Evolutionary conservation across 1,140 invertebrate genomes (phyloP).

Genomic region (Wasmannia auropunctata): DNA sequence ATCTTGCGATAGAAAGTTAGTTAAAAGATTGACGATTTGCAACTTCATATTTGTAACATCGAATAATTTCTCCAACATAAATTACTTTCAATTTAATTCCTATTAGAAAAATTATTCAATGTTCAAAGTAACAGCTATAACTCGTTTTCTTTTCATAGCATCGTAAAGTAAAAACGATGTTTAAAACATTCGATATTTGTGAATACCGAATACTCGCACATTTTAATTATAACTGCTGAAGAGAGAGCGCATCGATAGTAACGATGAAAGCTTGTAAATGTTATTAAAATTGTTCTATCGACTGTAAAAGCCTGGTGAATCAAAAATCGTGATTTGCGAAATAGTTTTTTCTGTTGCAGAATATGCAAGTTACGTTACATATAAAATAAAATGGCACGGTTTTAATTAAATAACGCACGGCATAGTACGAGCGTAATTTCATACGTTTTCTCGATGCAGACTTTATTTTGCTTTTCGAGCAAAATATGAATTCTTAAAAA

Average conservation of each 20-base stretch:
- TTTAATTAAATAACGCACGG: slow-evolving; percentile 3
- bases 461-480: not conserved
- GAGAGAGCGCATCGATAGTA: not conserved
- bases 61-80: not conserved
- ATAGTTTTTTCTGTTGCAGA: not conserved
- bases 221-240: not conserved
- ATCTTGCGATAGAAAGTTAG: not conserved
- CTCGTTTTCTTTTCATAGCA: no score
- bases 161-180: no score
- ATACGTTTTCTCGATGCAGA: not conserved
- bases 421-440: not conserved
- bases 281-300: slow-evolving; percentile 6
- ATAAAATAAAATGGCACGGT: not conserved
- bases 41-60: not conserved
- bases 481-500: not conserved
- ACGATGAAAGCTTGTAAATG: not conserved
- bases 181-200: no score
- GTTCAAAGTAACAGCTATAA: not conserved
- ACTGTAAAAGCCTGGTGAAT: not conserved
- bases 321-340: not conserved
- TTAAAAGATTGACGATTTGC: not conserved
- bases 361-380: not conserved
- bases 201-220: not conserved
- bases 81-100: not conserved
- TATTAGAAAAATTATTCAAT: not conserved